Conservation (phyloP, 2,888 invertebrate genomes). For the Oegoconia quadripuncta region DNA sequence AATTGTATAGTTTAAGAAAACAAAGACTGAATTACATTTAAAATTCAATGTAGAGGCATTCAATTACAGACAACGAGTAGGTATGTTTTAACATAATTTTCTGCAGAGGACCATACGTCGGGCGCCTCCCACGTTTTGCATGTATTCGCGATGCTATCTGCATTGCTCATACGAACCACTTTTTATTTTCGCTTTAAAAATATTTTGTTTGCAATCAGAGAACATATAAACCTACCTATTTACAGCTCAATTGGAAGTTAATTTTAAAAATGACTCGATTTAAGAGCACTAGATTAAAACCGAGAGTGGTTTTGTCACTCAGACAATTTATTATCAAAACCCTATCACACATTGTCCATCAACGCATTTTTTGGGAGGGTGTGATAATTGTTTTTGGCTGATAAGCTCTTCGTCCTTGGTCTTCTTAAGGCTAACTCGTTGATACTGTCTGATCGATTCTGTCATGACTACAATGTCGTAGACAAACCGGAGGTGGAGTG, state of each 20-base stretch:
- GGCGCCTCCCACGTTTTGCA: slow-evolving; percentile 46
- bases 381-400: too few species aligned
- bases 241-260: slow-evolving; percentile 1
- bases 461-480: too few species aligned
- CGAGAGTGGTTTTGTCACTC: background rate
- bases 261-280: slow-evolving; percentile 4
- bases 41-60: slow-evolving; percentile 59
- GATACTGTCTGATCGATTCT: too few species aligned
- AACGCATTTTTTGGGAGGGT: background rate
- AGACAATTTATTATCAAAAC: background rate
- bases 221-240: slow-evolving; percentile 5
- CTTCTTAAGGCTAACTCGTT: too few species aligned
- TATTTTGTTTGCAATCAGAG: slow-evolving; percentile 23
- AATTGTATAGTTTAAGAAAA: slow-evolving; percentile 39
- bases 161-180: slow-evolving; percentile 27
- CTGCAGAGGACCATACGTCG: slow-evolving; percentile 38
- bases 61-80: slow-evolving; percentile 51
- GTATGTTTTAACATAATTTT: slow-evolving; percentile 54
- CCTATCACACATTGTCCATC: background rate
- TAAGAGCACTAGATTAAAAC: background rate
- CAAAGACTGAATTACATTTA: slow-evolving; percentile 57
- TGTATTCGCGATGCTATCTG: slow-evolving; percentile 27
- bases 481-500: too few species aligned
- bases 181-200: slow-evolving; percentile 30
- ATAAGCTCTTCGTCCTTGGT: too few species aligned